Conservation (phyloP, 2,888 invertebrate genomes). For the Tetragonula carbonaria region DNA sequence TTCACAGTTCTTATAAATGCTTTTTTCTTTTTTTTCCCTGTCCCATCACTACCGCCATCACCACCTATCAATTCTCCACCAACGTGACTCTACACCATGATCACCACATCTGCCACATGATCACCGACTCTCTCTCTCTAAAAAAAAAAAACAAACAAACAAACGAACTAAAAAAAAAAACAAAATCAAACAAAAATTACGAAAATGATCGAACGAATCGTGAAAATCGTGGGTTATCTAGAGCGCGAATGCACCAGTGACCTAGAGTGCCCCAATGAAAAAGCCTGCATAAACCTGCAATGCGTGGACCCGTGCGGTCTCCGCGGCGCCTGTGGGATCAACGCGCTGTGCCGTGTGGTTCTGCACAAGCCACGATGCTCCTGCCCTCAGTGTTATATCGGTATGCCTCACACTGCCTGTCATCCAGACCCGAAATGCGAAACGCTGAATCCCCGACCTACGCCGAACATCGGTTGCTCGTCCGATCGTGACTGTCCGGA, state of each 20-base stretch:
- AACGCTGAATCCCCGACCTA: constrained; percentile 86
- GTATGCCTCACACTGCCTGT: constrained; percentile 92
- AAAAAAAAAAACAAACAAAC: constrained; percentile 16
- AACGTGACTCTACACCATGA: constrained; percentile 16
- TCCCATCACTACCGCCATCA: constrained; percentile 72
- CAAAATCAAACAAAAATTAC: neutral
- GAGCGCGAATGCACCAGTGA: constrained; percentile 95
- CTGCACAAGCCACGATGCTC: constrained; percentile 94
- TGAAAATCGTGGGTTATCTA: constrained; percentile 71
- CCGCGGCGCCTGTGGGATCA: constrained; percentile 94
- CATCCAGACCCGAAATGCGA: constrained; percentile 92
- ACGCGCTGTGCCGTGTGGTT: constrained; percentile 94
- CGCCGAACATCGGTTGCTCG: constrained; percentile 87
- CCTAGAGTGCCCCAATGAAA: constrained; percentile 95
- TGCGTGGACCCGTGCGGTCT: constrained; percentile 96
- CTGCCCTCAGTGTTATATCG: constrained; percentile 94
- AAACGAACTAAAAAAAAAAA: constrained; percentile 13
- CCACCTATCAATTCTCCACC: constrained; percentile 60
- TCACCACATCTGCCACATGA: constrained; percentile 38
- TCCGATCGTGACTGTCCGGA: constrained; percentile 90
- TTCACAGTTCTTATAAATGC: constrained; percentile 94
- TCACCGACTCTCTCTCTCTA: constrained; percentile 1
- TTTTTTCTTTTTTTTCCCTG: constrained; percentile 87
- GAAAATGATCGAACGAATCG: constrained; percentile 25
- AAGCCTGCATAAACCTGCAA: constrained; percentile 95